Base-by-base conservation (phyloP, 1,140 invertebrate genomes). In the Dysdera silvatica region DNA sequence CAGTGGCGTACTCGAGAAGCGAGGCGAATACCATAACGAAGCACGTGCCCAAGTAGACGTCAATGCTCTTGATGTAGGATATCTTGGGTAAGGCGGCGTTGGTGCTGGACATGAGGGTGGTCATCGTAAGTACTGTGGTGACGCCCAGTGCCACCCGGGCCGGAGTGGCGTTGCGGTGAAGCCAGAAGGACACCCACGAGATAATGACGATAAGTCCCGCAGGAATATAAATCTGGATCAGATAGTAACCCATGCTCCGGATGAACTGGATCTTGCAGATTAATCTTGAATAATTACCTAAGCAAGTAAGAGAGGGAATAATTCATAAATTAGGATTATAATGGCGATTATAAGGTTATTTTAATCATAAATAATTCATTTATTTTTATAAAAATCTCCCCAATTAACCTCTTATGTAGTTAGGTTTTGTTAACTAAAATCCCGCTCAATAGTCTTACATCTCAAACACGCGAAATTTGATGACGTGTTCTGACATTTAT, bases 1-100 rank as follows among this genome's bases (percentile, higher is more conserved):
- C 91, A 55, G 90, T 91, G 54, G 91, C 91, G 75, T 95, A 95
- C 80, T 95, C 91, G 12, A 72, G 49, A 1, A 72, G 58, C 2
- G 71, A 69, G 12, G 69, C 71, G 52, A 71, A 72, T 16, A 72
- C 75, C 75, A 76, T 77, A n/a, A 76, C 72, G 63, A 76, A 76
- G 65, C 75, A 76, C 16, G 73, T 79, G 31, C 78, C 78, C 16
- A 80, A 65, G 64, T 78, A 80, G 23, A 81, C 74, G 67, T 80
- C 78, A 67, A 80, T 78, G 35, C 75, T 72, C 65, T 80, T 79
- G 41, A 81, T 71, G 65, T 80, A 80, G 24, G 74, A 76, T n/a
- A 80, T 79, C 68, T 78, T 78, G 41, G 79, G 79, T 71, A 80
- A 72, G 32, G 78, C 71, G 52, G 79, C 73, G 65, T 81, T 81